phyloP scores from a whole-genome alignment of 1,140 invertebrate genomes.

The Luehdorfia chinensis region DNA sequence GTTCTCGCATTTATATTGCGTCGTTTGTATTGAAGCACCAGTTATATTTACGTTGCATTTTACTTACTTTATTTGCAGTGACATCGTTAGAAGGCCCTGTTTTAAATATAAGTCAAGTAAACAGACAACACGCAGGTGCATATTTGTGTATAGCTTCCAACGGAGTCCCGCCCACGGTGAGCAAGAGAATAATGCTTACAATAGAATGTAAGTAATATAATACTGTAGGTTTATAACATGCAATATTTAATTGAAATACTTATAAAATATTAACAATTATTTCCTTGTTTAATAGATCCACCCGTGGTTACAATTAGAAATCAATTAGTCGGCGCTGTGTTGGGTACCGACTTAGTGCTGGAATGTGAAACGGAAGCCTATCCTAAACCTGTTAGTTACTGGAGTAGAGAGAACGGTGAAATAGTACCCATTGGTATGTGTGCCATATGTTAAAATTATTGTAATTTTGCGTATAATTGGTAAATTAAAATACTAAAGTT shows the following conservation, averaged over 20 bases:
- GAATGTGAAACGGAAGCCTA: slow-evolving; percentile 92
- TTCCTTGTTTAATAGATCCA: slow-evolving; percentile 79
- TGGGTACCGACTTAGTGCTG: slow-evolving; percentile 84
- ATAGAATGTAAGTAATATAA: slow-evolving; percentile 87
- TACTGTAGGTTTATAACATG: background rate
- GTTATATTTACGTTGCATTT: slow-evolving; percentile 9
- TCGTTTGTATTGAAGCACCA: background rate
- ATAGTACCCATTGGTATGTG: slow-evolving; percentile 85
- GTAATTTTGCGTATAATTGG: no score
- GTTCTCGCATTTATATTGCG: slow-evolving; percentile 3
- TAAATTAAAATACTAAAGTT: no score
- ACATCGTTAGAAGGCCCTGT: slow-evolving; percentile 81
- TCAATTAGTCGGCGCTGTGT: slow-evolving; percentile 86
- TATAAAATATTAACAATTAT: slow-evolving; percentile 9
- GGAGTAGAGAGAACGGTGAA: slow-evolving; percentile 87
- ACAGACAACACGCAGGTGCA: slow-evolving; percentile 91
- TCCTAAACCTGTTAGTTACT: slow-evolving; percentile 92
- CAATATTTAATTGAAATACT: background rate
- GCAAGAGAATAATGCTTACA: slow-evolving; percentile 91
- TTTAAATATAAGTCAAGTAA: slow-evolving; percentile 88
- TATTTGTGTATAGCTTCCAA: slow-evolving; percentile 94
- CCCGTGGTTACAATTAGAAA: slow-evolving; percentile 90
- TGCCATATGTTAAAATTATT: no score
- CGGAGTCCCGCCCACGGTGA: slow-evolving; percentile 91
- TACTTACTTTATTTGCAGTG: slow-evolving; percentile 38